Evolutionary conservation across 2,797 vertebrate species (phyloP), one percentile per base, ranked within the genome.

Genomic region (Hirundo rustica): DNA sequence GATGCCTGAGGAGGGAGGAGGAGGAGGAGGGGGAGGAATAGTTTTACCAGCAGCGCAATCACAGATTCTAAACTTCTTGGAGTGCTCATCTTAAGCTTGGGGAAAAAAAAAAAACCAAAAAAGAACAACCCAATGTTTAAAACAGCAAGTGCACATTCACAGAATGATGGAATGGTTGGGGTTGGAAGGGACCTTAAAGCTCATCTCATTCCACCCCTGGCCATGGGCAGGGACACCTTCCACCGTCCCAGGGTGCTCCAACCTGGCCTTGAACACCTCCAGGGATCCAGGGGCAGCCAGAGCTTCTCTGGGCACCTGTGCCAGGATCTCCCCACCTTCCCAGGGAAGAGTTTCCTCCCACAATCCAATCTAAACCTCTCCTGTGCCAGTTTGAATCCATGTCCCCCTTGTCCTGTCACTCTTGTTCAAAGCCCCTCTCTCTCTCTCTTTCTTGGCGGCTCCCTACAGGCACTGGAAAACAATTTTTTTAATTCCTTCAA

Each of bases 11-110:
- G 93, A 95, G 29, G 40, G 47, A 93, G 68, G 72, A 78, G 90
- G 72, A 78, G 90, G 44, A 85, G 73, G 72, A 89, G 57, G 66
- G 5, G 73, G 68, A 94, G 50, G 65, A 85, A 95, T 42, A 58
- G 27, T 54, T 91, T 88, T 80, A 85, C 85, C 42, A 74, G 54
- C 65, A 40, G 4, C 58, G 89, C 85, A 92, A 60, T 36, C 70
- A 81, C 70, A 48, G 73, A 80, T 70, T 88, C 77, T 62, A 65
- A 87, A 88, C 36, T 86, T 78, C 88, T 88, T 65, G 36, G 70
- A 92, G 50, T 6, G 75, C 44, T 96, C 64, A 23, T 38, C 36
- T 82, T 29, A 12, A 73, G 25, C 81, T 62, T 81, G 64, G 32
- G 60, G 0, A 16, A n/a, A 47, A 44, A 53, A 54, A 72, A 30